Conservation (phyloP, 1,140 invertebrate species). For the Temnothorax curvispinosus region DNA sequence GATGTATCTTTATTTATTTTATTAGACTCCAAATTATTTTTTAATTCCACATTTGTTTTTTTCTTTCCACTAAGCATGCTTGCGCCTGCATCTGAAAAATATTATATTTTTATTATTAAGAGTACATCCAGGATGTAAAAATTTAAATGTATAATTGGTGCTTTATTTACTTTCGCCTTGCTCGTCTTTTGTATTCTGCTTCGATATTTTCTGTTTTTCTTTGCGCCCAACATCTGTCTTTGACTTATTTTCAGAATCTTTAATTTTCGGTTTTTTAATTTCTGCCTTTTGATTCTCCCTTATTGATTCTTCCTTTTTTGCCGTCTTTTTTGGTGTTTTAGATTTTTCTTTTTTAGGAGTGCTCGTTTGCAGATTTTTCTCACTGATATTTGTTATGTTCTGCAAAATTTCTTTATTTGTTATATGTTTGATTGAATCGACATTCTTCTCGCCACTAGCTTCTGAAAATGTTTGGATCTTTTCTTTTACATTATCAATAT, state of each 20-base stretch:
- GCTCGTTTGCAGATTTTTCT: background rate
- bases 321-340: background rate
- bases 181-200: background rate
- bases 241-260: conserved; percentile 1
- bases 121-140: background rate
- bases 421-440: background rate
- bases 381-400: background rate
- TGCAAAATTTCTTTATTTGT: background rate
- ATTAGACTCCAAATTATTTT: background rate
- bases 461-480: background rate
- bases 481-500: background rate
- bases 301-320: background rate
- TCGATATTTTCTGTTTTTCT: background rate
- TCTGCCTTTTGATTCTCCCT: background rate
- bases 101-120: background rate
- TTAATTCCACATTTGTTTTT: background rate
- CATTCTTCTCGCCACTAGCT: background rate
- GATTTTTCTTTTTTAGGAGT: background rate
- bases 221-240: background rate
- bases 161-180: background rate
- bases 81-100: background rate
- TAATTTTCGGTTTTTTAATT: background rate
- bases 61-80: background rate
- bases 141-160: background rate
- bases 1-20: background rate